Evolutionary conservation across 1,140 invertebrate genomes (phyloP).

Genomic region (Monomorium pharaonis): DNA sequence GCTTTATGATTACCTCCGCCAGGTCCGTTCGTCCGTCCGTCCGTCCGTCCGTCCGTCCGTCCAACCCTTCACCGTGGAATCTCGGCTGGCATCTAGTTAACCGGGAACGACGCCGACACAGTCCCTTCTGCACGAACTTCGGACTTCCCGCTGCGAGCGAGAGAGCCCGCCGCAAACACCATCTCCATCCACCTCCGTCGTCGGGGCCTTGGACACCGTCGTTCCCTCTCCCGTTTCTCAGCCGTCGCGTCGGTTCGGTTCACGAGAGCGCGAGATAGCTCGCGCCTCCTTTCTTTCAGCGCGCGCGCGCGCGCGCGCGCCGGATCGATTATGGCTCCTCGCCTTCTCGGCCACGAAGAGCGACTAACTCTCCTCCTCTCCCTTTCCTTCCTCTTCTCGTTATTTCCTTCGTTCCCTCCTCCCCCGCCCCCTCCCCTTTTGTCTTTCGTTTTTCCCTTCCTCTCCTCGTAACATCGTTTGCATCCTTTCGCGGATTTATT

Average conservation of each 20-base stretch:
- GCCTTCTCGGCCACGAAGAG: conserved; percentile 34
- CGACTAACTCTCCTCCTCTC: conserved; percentile 20
- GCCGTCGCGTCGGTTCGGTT: conserved; percentile 9
- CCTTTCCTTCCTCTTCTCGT: too few species aligned
- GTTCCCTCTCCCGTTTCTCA: conserved; percentile 43
- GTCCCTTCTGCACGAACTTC: conserved; percentile 73
- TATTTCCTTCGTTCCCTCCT: not conserved
- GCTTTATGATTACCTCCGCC: conserved; percentile 75
- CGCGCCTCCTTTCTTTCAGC: conserved; percentile 72
- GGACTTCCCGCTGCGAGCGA: conserved; percentile 73
- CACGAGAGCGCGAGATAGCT: conserved; percentile 72
- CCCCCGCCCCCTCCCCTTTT: not conserved
- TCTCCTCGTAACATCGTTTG: conserved; percentile 30
- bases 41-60: conserved; percentile 69
- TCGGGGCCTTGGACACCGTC: conserved; percentile 55
- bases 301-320: conserved; percentile 61
- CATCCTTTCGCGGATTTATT: conserved; percentile 30
- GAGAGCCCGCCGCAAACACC: conserved; percentile 71
- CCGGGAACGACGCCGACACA: conserved; percentile 72
- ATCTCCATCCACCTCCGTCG: conserved; percentile 55
- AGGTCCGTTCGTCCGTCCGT: conserved; percentile 61
- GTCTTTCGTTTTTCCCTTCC: not conserved
- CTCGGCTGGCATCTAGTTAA: conserved; percentile 76
- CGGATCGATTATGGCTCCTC: conserved; percentile 70
- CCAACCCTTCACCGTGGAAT: conserved; percentile 75